Evolutionary conservation across 2,797 vertebrate species (phyloP).

Genomic region (Synaphobranchus kaupii): DNA sequence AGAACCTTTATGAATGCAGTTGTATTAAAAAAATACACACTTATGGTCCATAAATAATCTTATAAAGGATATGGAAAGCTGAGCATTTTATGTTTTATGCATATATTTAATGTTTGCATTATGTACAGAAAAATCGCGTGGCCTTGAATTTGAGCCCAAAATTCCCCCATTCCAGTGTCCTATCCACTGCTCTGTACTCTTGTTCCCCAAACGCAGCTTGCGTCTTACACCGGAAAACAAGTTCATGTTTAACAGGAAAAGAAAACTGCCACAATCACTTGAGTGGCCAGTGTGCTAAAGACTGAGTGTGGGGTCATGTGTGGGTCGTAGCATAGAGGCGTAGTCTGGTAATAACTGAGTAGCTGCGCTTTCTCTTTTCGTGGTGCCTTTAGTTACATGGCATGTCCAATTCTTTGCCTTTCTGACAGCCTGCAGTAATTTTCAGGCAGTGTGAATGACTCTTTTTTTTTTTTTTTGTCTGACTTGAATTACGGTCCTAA

Average conservation of each 20-base stretch:
- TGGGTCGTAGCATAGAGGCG: constrained; percentile 18
- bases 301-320: constrained; percentile 14
- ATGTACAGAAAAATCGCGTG: not conserved
- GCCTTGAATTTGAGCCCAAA: not conserved
- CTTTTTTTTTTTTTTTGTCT: not conserved
- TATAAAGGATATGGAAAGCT: not conserved
- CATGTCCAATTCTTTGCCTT: constrained; percentile 18
- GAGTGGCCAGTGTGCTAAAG: not conserved
- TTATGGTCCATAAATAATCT: not conserved
- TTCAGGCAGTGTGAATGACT: constrained; percentile 3
- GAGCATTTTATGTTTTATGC: not conserved
- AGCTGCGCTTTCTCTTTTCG: not conserved
- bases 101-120: not conserved
- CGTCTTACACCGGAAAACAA: not conserved
- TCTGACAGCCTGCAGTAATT: constrained; percentile 25
- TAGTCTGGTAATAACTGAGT: constrained; percentile 6
- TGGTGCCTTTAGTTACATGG: not conserved
- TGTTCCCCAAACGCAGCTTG: not conserved
- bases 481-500: constrained; percentile 6
- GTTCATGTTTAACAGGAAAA: not conserved
- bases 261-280: not conserved
- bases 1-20: not conserved
- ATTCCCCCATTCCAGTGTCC: not conserved
- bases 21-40: not conserved
- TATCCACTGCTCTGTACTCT: not conserved